A percentile compares a stretch with the other conserved stretches of the same genome.
Conservation (phyloP, 2,113 vertebrate species). For the Motacilla alba region DNA sequence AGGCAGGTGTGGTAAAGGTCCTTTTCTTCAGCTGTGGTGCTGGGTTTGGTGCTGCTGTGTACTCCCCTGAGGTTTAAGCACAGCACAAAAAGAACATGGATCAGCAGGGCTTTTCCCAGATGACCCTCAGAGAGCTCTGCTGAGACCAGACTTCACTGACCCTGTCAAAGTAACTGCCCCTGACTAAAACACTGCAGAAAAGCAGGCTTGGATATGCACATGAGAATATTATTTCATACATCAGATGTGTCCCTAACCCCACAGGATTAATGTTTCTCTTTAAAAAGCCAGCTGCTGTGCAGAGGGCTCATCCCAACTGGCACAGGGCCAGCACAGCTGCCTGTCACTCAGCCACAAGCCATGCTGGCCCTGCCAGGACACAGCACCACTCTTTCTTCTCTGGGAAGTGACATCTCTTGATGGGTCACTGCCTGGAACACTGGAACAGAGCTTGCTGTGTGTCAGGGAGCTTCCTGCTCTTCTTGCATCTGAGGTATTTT, state of each 20-base stretch:
- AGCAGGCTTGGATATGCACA: not conserved
- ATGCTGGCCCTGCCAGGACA: not conserved
- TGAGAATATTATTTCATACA: not conserved
- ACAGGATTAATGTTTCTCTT: not conserved
- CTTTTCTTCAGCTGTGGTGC: not conserved
- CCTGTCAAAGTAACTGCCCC: not conserved
- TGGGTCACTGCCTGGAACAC: slow-evolving; percentile 20
- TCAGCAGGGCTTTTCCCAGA: not conserved
- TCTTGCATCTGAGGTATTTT: not conserved
- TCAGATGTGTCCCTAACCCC: not conserved
- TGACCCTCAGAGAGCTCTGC: not conserved
- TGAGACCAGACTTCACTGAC: not conserved
- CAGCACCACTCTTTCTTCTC: slow-evolving; percentile 1
- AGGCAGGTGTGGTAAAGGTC: not conserved
- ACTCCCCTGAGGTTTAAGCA: not conserved
- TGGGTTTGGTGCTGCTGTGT: not conserved
- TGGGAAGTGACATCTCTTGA: not conserved
- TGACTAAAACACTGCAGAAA: not conserved
- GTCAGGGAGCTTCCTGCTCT: not conserved
- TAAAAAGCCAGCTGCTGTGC: not conserved
- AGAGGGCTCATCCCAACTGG: not conserved
- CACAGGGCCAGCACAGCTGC: slow-evolving; percentile 40
- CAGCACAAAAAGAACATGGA: not conserved
- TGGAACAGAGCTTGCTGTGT: slow-evolving; percentile 13
- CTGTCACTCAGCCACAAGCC: slow-evolving; percentile 20